phyloP scores from a whole-genome alignment of 2,797 vertebrate genomes.

The Takifugu ocellatus region DNA sequence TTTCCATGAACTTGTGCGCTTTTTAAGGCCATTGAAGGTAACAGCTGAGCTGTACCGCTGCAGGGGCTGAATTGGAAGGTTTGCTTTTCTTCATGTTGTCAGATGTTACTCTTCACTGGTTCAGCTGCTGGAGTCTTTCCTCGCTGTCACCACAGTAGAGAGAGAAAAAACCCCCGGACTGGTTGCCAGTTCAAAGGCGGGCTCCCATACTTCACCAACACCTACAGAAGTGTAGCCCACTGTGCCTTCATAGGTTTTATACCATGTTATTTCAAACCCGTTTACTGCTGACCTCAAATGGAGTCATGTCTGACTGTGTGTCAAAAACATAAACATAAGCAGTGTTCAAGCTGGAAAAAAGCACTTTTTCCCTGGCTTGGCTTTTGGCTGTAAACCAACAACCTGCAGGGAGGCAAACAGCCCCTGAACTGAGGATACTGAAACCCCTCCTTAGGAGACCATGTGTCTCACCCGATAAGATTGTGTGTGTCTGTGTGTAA shows the following conservation, averaged over 20 bases:
- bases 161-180: too few relatives aligned
- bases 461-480: conserved; percentile 13
- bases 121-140: too few relatives aligned
- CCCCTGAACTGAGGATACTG: conserved; percentile 34
- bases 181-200: too few relatives aligned
- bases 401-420: conserved; percentile 46
- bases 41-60: conserved; percentile 48
- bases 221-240: too few relatives aligned
- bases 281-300: conserved; percentile 4
- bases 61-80: too few relatives aligned
- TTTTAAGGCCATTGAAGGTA: conserved; percentile 29
- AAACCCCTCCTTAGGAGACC: conserved; percentile 34
- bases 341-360: conserved; percentile 2
- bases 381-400: conserved; percentile 44
- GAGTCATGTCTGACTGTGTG: conserved; percentile 7
- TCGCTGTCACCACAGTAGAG: too few relatives aligned
- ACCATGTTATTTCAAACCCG: background rate
- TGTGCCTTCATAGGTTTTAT: too few relatives aligned
- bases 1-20: background rate
- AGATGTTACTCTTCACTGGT: conserved; percentile 66
- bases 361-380: conserved; percentile 6
- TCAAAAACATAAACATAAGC: conserved; percentile 16
- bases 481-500: conserved; percentile 9
- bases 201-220: too few relatives aligned
- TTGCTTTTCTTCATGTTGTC: conserved; percentile 51